phyloP scores from a whole-genome alignment of 2,113 vertebrate genomes.

The Salvelinus namaycush region DNA sequence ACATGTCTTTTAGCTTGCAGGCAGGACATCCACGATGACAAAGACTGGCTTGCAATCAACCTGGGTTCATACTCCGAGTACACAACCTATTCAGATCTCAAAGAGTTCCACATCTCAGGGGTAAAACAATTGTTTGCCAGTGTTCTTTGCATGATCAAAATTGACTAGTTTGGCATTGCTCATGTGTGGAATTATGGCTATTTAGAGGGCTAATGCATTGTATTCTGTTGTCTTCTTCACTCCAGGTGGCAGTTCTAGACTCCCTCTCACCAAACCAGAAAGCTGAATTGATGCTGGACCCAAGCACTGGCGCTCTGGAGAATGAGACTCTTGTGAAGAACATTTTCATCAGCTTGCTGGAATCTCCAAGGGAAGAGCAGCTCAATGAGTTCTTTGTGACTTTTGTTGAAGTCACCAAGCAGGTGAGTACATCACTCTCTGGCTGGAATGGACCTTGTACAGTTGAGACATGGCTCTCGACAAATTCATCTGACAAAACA shows the following conservation, averaged over 20 bases:
- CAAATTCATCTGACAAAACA: background rate
- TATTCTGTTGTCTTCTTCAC: background rate
- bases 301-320: conserved; percentile 19
- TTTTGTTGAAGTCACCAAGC: conserved; percentile 1
- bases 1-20: conserved; percentile 3
- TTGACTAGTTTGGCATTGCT: background rate
- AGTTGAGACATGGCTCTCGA: background rate
- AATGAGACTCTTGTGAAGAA: conserved; percentile 25
- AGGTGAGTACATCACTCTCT: conserved; percentile 11
- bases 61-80: conserved; percentile 1
- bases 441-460: background rate
- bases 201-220: background rate
- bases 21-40: background rate
- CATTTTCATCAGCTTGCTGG: conserved; percentile 23
- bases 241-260: conserved; percentile 15
- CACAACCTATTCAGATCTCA: background rate
- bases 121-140: background rate
- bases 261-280: conserved; percentile 33
- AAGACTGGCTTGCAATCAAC: conserved; percentile 10
- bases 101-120: conserved; percentile 26
- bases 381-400: conserved; percentile 22
- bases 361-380: conserved; percentile 17
- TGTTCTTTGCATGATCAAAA: background rate
- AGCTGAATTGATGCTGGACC: conserved; percentile 26
- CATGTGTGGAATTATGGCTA: no score